Evolutionary conservation across 2,113 vertebrate species (phyloP), one percentile per base, ranked within the genome.

Genomic region (Notothenia rossii): DNA sequence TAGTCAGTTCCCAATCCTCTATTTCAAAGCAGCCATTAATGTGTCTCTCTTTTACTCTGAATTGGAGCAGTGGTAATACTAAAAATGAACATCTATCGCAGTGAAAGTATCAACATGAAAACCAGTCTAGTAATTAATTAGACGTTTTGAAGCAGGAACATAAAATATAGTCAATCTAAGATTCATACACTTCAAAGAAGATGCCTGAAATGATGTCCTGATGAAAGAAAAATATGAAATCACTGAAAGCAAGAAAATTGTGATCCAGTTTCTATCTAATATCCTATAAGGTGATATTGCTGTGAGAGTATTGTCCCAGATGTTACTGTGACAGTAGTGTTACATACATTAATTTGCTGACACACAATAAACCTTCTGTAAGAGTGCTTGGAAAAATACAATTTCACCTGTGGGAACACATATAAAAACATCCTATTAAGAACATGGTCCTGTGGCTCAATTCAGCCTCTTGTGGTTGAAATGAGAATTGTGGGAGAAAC

Each of bases 11-110:
- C 5, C 14, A 55, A 76, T 75, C 14, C 25, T 56, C 40, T 29
- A 10, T 56, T 65, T 4, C 25, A 75, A 75, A 71, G 45, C 50
- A 51, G 22, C 43, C 55, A 69, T n/a, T 45, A 33, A 58, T 22
- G 8, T 20, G 3, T 76, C 55, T 48, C 63, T 36, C 46, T 51
- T 51, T 64, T 60, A 48, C 64, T 77, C 22, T 59, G 54, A 46
- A 8, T 68, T 56, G 9, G 18, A 67, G 14, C 15, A 56, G 43
- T 8, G n/a, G 7, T 50, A 77, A 78, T 78, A 40, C 13, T 15
- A 20, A 71, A 69, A 67, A 65, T 59, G 43, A 73, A 55, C 77
- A 69, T 73, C 68, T 75, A 14, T 61, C 20, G 9, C 49, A 50
- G 20, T 33, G 9, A 15, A 63, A n/a, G 13, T 48, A 22, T 61